Conservation (phyloP, 2,113 vertebrate species). For the Cacatua alba region DNA sequence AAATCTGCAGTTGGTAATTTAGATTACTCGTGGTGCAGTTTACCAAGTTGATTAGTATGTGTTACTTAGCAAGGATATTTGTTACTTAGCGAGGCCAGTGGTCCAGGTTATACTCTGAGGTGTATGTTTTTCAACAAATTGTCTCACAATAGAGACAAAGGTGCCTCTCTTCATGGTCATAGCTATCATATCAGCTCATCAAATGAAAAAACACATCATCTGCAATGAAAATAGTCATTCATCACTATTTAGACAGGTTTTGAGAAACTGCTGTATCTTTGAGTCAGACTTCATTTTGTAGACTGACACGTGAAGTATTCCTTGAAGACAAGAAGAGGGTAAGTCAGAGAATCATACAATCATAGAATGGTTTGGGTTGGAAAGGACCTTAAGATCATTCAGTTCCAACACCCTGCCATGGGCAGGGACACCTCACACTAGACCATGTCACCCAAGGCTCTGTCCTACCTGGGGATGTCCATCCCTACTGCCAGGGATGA, state of each 20-base stretch:
- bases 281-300: neutral
- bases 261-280: neutral
- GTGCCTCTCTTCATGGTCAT: neutral
- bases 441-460: neutral
- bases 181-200: neutral
- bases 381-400: neutral
- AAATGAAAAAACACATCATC: neutral
- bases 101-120: neutral
- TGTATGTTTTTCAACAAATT: neutral
- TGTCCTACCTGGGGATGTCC: neutral
- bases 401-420: neutral
- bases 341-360: neutral
- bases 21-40: neutral
- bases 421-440: neutral
- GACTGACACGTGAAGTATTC: neutral
- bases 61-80: neutral
- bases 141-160: neutral
- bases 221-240: neutral
- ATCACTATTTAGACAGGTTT: neutral
- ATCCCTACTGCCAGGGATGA: neutral
- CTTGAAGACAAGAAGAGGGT: neutral
- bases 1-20: neutral
- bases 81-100: neutral
- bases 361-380: neutral
- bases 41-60: neutral